Evolutionary conservation across 2,797 vertebrate genomes (phyloP), one percentile per base, ranked within the genome.

Genomic region (Remorina albescens): DNA sequence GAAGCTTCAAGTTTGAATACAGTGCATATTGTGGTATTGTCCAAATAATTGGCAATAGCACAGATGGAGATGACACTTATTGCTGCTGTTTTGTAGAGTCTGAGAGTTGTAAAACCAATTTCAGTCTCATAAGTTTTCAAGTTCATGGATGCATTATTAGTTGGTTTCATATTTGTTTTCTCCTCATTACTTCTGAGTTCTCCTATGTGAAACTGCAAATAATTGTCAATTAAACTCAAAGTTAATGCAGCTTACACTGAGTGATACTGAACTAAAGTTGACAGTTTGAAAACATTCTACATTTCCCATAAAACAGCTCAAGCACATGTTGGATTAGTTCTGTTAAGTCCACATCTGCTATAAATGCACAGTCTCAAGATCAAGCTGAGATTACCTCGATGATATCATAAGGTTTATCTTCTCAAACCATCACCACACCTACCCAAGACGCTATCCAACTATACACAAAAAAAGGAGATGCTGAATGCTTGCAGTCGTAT

Each of bases 71-170:
- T 25, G 42, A 16, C 12, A 2, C 36, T 70, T 62, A 54, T 19
- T 49, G 65, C 37, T 57, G 19, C 21, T 55, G 23, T 64, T n/a
- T n/a, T 37, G 55, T 63, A 9, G 32, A 13, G 74, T 78, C 65
- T 16, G 51, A 68, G 5, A 46, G 21, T 49, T 49, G n/a, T 47
- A 21, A 23, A 47, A 49, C 5, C n/a, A 5, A 4, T 13, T 47
- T 4, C n/a, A 23, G 46, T 47, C 46, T 47, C 10, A 47, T 23
- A 47, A 47, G 46, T 21, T 4, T 23, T 12, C 10, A 47, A 47
- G 19, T 23, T 47, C 10, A 47, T 23, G 21, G 46, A 23, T 49
- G 23, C 21, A 49, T 49, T 49, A 49, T 13, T 49, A 49, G 46
- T n/a, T 49, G 46, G 21, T 10, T 49, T 49, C 21, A 23, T 23